These are phyloP conservation scores for Blennius ocellaris DNA, from an alignment of 2,113 vertebrate genomes.

Conservation along the genomic window DNA sequence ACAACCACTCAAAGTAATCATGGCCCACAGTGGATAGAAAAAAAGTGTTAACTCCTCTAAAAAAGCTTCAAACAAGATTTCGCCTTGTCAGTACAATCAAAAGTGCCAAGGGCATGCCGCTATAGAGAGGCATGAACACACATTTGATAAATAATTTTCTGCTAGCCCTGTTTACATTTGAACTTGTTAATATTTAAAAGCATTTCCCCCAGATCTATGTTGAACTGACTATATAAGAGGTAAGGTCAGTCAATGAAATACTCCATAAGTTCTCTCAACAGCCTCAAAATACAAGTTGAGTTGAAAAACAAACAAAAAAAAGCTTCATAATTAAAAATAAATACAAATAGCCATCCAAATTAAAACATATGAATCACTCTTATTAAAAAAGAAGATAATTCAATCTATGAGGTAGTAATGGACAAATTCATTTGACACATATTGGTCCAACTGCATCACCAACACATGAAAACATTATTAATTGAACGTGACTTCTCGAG, in stretches of 20 bases:
- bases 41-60: background rate
- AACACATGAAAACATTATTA: background rate
- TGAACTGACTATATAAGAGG: no score
- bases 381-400: background rate
- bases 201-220: no score
- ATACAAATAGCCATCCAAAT: background rate
- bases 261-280: background rate
- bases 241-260: no score
- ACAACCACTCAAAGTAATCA: constrained; percentile 17
- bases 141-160: no score
- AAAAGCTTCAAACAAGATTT: background rate
- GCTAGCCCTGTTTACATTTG: no score
- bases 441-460: background rate
- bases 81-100: background rate
- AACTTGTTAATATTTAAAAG: no score
- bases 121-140: no score
- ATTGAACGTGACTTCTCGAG: background rate
- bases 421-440: no score
- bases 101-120: background rate
- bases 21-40: constrained; percentile 4
- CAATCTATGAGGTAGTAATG: background rate
- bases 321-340: background rate
- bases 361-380: background rate
- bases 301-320: background rate
- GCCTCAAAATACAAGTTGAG: background rate